Evolutionary conservation across 2,888 invertebrate genomes (phyloP).

Genomic region (Drosophila sordidapex): DNA sequence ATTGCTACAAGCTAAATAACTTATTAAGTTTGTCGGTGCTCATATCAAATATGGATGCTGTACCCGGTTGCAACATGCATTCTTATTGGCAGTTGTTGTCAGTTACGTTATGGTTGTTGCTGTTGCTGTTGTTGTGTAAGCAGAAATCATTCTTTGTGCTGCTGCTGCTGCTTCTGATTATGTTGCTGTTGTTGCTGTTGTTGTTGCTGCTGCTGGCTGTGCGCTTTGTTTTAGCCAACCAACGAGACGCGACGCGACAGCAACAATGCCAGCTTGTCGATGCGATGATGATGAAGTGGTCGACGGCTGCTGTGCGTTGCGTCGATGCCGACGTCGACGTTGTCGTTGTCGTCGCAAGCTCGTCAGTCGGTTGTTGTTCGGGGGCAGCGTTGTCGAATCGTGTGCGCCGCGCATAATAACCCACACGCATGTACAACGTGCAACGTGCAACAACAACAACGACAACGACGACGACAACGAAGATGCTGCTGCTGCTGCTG

Average conservation of each 20-base stretch:
- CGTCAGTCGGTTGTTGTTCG: conserved; percentile 38
- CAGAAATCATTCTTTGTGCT: conserved; percentile 1
- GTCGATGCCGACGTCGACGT: conserved; percentile 45
- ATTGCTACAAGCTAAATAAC: background rate
- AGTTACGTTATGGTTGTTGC: background rate
- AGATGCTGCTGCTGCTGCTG: conserved; percentile 41
- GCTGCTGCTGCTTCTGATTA: background rate
- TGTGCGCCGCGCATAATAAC: conserved; percentile 75
- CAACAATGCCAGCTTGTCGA: conserved; percentile 62
- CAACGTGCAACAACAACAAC: conserved; percentile 23
- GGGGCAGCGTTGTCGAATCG: conserved; percentile 48
- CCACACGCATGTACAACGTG: conserved; percentile 56
- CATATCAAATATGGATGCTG: conserved; percentile 1
- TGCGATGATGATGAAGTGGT: conserved; percentile 73
- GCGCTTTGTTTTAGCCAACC: conserved; percentile 74
- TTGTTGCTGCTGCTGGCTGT: conserved; percentile 22
- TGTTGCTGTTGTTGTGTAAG: background rate
- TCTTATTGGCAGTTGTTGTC: conserved; percentile 3
- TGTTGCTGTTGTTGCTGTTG: background rate
- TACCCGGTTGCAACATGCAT: background rate
- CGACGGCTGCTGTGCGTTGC: conserved; percentile 34
- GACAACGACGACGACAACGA: conserved; percentile 19
- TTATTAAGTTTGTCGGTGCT: background rate
- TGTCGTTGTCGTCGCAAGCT: conserved; percentile 20
- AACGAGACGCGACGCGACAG: conserved; percentile 3